phyloP scores from a whole-genome alignment of 30 jellyfish, hydroid and myxozoan genomes.

The Catostylus mosaicus region DNA sequence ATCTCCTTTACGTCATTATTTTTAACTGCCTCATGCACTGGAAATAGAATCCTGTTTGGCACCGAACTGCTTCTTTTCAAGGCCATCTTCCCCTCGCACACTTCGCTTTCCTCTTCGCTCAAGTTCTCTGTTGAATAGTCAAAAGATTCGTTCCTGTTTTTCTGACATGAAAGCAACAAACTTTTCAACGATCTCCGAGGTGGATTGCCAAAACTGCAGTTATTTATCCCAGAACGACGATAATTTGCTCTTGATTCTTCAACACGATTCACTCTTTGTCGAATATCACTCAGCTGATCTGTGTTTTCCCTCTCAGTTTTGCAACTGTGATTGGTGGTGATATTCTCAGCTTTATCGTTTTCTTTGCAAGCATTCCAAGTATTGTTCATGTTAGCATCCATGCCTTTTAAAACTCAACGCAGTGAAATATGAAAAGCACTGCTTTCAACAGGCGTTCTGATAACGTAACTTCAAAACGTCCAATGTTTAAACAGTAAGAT shows the following conservation, averaged over 20 bases:
- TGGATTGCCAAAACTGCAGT: conserved; percentile 22
- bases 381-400: not conserved
- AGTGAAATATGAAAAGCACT: too few relatives aligned
- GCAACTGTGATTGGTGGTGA: not conserved
- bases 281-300: conserved; percentile 1
- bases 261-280: not conserved
- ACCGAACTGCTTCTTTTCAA: conserved; percentile 77
- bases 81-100: conserved; percentile 22
- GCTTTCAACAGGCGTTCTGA: too few relatives aligned
- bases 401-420: not conserved
- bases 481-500: too few relatives aligned
- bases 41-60: conserved; percentile 64
- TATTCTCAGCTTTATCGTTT: not conserved
- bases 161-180: conserved; percentile 59
- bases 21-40: conserved; percentile 64
- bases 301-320: not conserved
- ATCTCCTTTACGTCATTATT: conserved; percentile 59
- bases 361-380: not conserved
- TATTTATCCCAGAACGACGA: conserved; percentile 54
- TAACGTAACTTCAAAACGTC: too few relatives aligned
- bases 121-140: not conserved
- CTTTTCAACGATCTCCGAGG: conserved; percentile 60
- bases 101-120: not conserved
- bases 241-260: not conserved
- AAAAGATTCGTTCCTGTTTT: conserved; percentile 23